These are phyloP conservation scores for Xestia ashworthii DNA, from an alignment of 2,888 invertebrate genomes.

Conservation along the genomic window DNA sequence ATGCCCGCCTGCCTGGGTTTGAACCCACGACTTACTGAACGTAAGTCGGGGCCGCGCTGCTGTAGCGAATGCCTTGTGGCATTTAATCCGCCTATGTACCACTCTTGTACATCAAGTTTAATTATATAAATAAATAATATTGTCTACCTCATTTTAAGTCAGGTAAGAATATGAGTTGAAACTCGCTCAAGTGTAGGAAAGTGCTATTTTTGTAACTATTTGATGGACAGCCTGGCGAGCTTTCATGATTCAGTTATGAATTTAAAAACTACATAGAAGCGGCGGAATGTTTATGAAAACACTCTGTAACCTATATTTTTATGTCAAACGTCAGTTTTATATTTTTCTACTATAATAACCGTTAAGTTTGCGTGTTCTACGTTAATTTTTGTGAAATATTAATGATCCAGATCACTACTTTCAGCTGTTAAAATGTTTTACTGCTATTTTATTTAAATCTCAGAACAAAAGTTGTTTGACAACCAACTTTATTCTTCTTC, in stretches of 20 bases:
- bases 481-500: background rate
- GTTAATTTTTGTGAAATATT: background rate
- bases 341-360: background rate
- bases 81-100: too few species aligned
- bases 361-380: background rate
- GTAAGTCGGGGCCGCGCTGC: too few species aligned
- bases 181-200: background rate
- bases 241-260: constrained; percentile 29
- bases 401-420: background rate
- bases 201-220: constrained; percentile 16
- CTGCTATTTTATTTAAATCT: background rate
- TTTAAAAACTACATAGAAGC: constrained; percentile 11
- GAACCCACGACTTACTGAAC: too few species aligned
- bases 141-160: background rate
- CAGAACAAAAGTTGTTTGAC: background rate
- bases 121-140: too few species aligned
- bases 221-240: constrained; percentile 28
- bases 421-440: background rate
- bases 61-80: too few species aligned
- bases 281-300: constrained; percentile 15
- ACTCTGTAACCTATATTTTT: constrained; percentile 36
- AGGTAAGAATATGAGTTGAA: background rate
- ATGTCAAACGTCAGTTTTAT: constrained; percentile 17
- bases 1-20: too few species aligned
- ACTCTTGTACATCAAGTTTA: too few species aligned